Base-by-base conservation (phyloP, 2,888 invertebrate species). In the Pandemis cinnamomeana region DNA sequence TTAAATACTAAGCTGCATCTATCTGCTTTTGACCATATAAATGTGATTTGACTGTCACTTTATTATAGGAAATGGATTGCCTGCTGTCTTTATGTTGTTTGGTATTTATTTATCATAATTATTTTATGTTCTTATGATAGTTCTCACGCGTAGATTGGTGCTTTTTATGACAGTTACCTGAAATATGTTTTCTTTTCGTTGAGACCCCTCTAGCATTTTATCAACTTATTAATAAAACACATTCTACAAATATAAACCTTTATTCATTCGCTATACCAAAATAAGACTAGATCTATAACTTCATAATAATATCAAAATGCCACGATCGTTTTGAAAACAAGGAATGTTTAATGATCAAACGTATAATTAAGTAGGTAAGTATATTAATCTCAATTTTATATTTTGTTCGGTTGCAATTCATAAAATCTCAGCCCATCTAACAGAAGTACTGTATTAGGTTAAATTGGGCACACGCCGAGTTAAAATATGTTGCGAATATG, bases 281-380 rank as follows among this genome's bases (percentile, higher is more conserved):
- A 69, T 66, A 61, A 73, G 73, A 73, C 73, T 73, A 74, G 73
- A 70, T 70, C 60, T 73, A 69, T 63, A 68, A 70, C 13, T 46
- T 20, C 41, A 36, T 61, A n/a, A n/a, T n/a, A 20, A 48, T 63
- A 48, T 63, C 15, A 63, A 62, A 46, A 48, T 66, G 66, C 36
- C 51, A 36, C n/a, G 7, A 42, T 20, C 46, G 15, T 63, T 68
- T 51, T 51, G 10, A 66, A 44, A 66, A 64, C 11, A 42, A 5
- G 68, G 63, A 63, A 69, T 72, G 72, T 69, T 42, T 11, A 58
- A 15, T 8, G 20, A 55, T 8, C 7, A 55, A 20, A 20, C 0
- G 1, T 15, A n/a, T 51, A 51, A n/a, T n/a, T n/a, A n/a, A n/a
- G n/a, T n/a, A n/a, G n/a, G 51, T 51, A 51, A 20, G 13, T 13